phyloP scores from a whole-genome alignment of 2,888 invertebrate species.

The Sepiola atlantica region DNA sequence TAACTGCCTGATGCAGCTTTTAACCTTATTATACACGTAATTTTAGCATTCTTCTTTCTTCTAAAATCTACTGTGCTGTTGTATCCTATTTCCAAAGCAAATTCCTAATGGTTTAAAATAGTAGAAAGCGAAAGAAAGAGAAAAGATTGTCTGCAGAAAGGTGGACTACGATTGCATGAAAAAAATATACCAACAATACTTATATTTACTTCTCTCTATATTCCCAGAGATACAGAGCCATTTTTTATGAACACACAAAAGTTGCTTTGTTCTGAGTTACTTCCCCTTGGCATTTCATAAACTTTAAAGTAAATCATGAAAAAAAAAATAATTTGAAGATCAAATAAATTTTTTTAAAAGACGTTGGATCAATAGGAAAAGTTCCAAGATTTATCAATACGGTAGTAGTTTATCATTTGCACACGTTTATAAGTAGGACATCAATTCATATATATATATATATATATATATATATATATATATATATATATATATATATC shows the following conservation, averaged over 20 bases:
- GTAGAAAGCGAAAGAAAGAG: not conserved
- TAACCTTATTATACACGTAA: not conserved
- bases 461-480: too few species aligned
- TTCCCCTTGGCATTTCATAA: slow-evolving; percentile 11
- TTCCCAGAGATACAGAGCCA: not conserved
- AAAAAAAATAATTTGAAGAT: not conserved
- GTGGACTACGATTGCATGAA: not conserved
- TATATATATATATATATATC: too few species aligned
- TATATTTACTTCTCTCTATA: not conserved
- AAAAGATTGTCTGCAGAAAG: not conserved
- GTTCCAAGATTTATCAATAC: not conserved
- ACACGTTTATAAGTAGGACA: not conserved
- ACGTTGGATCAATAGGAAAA: not conserved
- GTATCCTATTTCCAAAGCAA: not conserved
- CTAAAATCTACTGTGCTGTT: not conserved
- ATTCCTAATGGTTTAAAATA: not conserved
- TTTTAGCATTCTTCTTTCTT: not conserved
- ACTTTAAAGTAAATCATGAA: not conserved
- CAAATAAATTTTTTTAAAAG: not conserved
- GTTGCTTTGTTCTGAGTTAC: not conserved
- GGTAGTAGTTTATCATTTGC: not conserved
- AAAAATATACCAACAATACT: not conserved
- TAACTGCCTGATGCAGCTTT: too few species aligned
- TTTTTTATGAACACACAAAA: not conserved
- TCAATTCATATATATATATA: not conserved